These are phyloP conservation scores for Tangara arthus DNA, from an alignment of 2,797 vertebrate genomes.

Conservation along the genomic window DNA sequence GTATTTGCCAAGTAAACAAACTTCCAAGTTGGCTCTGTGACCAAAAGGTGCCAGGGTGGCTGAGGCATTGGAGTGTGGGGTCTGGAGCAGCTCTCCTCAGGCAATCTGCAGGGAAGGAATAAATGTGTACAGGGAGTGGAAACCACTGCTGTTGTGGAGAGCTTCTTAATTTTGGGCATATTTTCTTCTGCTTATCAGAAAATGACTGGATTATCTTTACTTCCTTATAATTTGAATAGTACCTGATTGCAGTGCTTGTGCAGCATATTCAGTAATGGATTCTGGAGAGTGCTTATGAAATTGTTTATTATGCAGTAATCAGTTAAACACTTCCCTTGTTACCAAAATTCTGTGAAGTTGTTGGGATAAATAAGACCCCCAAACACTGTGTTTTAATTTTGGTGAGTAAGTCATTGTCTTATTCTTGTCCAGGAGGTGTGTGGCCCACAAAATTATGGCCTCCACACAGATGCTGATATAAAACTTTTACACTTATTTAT, in stretches of 20 bases:
- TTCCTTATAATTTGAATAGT: background rate
- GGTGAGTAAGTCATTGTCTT: background rate
- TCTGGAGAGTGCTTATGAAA: background rate
- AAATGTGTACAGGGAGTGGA: background rate
- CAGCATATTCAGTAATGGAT: background rate
- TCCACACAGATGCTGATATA: background rate
- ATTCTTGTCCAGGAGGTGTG: background rate
- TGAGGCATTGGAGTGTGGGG: accelerated
- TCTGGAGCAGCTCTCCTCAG: background rate
- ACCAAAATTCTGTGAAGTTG: background rate
- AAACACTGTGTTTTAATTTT: background rate
- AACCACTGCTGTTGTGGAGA: background rate
- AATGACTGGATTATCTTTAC: background rate
- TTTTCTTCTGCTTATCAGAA: background rate
- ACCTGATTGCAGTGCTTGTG: background rate
- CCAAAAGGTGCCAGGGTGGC: too few relatives aligned
- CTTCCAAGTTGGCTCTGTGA: background rate
- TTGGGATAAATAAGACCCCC: background rate
- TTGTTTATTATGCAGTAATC: background rate
- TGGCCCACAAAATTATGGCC: background rate
- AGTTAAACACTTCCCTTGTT: background rate
- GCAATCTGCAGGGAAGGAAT: background rate
- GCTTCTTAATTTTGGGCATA: background rate
- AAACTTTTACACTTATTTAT: background rate
- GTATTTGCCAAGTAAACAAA: background rate